A percentile compares a stretch with the other conserved stretches of the same genome.
Evolutionary conservation across 2,888 invertebrate species (phyloP).

Genomic region (Anticlea derivata): DNA sequence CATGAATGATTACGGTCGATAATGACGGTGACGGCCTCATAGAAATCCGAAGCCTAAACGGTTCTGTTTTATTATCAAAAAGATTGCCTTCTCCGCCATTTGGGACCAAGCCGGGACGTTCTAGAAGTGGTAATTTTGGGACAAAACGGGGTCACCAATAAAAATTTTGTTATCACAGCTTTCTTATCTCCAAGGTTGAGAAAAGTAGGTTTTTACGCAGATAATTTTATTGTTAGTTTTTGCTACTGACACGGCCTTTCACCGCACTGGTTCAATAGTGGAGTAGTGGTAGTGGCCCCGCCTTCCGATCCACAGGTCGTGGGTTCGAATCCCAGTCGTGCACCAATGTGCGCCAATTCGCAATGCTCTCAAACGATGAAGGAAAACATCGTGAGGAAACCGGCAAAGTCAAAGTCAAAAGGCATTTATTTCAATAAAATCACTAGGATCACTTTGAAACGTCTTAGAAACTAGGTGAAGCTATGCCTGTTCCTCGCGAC

Average conservation of each 20-base stretch:
- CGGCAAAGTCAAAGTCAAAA: too few species aligned
- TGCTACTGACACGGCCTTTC: not conserved
- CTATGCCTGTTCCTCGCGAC: too few species aligned
- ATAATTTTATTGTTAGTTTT: not conserved
- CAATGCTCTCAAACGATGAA: too few species aligned
- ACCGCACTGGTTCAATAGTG: not conserved
- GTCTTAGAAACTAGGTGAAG: too few species aligned
- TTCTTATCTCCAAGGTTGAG: constrained; percentile 9
- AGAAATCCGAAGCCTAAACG: not conserved
- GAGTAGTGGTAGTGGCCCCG: too few species aligned
- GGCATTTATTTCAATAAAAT: too few species aligned
- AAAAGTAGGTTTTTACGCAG: not conserved
- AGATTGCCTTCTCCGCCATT: constrained; percentile 18
- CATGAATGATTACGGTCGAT: too few species aligned
- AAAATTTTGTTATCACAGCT: constrained; percentile 23
- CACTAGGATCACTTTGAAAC: too few species aligned
- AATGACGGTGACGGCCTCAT: not conserved
- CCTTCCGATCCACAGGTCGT: too few species aligned
- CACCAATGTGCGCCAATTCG: too few species aligned
- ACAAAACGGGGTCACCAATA: constrained; percentile 18
- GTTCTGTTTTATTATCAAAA: constrained; percentile 22
- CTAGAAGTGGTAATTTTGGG: constrained; percentile 18
- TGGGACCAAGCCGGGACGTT: constrained; percentile 4
- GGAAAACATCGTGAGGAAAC: too few species aligned
- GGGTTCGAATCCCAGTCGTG: too few species aligned